A percentile compares a stretch with the other conserved stretches of the same genome.
Conservation (phyloP, 2,888 invertebrate genomes). For the Lissonota sp. region DNA sequence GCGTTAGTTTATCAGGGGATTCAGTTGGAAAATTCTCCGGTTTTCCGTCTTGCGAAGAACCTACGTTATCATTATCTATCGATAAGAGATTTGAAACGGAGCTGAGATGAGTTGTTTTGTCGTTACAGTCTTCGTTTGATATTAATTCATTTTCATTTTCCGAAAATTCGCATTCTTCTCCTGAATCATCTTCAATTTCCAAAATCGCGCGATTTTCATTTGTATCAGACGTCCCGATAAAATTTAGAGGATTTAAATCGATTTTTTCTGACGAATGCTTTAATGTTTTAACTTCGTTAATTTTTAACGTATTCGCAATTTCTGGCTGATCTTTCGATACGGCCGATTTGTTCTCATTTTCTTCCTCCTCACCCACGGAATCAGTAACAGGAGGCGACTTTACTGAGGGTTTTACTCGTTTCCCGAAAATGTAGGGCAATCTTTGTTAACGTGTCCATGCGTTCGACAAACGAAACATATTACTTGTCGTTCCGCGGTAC, state of each 20-base stretch:
- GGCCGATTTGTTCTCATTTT: neutral
- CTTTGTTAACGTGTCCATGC: constrained; percentile 38
- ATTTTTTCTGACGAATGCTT: neutral
- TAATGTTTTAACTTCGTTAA: neutral
- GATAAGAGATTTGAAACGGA: neutral
- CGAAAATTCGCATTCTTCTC: constrained; percentile 1
- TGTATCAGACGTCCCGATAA: neutral
- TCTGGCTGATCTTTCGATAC: neutral
- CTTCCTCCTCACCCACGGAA: constrained; percentile 24
- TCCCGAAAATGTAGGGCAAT: constrained; percentile 48
- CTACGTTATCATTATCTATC: neutral
- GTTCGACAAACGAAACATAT: constrained; percentile 28
- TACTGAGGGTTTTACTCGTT: constrained; percentile 44
- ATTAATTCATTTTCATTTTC: neutral
- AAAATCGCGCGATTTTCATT: neutral
- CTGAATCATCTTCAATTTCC: neutral
- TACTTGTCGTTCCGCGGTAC: constrained; percentile 20
- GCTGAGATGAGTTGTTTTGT: neutral
- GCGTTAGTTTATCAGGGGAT: neutral
- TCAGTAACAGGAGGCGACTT: constrained; percentile 29
- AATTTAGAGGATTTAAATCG: neutral
- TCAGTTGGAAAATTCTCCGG: constrained; percentile 1
- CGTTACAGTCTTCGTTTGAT: neutral
- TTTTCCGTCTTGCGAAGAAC: neutral
- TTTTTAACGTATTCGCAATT: neutral